A percentile compares a stretch with the other conserved stretches of the same genome.
Evolutionary conservation across 1,140 invertebrate species (phyloP).

Genomic region (Akabosia matsudoensis): DNA sequence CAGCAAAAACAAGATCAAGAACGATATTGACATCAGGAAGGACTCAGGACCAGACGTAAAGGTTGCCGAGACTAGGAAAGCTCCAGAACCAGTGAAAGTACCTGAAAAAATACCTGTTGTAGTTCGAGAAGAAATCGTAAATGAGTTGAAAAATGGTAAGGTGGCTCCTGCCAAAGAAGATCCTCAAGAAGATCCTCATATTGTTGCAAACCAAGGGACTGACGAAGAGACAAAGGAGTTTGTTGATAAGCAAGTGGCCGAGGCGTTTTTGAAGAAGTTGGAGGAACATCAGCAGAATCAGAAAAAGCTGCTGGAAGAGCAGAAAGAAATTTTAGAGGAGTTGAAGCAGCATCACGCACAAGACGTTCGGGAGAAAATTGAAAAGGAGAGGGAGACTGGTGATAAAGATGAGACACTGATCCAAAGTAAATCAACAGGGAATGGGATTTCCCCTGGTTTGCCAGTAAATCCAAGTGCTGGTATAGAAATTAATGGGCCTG

Average conservation of each 20-base stretch:
- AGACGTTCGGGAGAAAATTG: conserved; percentile 22
- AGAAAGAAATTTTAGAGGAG: conserved; percentile 58
- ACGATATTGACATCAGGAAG: not conserved
- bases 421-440: too few species aligned
- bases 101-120: not conserved
- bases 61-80: conserved; percentile 17
- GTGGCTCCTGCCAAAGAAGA: not conserved
- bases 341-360: conserved; percentile 54
- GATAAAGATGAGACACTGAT: too few species aligned
- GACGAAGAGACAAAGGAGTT: conserved; percentile 30
- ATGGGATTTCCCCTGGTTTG: too few species aligned
- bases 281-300: conserved; percentile 56
- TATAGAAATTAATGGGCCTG: too few species aligned
- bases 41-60: conserved; percentile 22
- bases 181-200: not conserved
- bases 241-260: conserved; percentile 48
- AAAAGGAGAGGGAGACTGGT: not conserved
- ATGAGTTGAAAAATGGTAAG: too few species aligned
- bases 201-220: not conserved
- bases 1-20: not conserved
- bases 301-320: conserved; percentile 54
- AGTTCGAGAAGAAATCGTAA: too few species aligned
- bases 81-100: not conserved
- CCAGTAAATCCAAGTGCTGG: too few species aligned
- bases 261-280: conserved; percentile 56